Evolutionary conservation across 2,888 invertebrate genomes (phyloP).

Genomic region (Drosophila mercatorum): DNA sequence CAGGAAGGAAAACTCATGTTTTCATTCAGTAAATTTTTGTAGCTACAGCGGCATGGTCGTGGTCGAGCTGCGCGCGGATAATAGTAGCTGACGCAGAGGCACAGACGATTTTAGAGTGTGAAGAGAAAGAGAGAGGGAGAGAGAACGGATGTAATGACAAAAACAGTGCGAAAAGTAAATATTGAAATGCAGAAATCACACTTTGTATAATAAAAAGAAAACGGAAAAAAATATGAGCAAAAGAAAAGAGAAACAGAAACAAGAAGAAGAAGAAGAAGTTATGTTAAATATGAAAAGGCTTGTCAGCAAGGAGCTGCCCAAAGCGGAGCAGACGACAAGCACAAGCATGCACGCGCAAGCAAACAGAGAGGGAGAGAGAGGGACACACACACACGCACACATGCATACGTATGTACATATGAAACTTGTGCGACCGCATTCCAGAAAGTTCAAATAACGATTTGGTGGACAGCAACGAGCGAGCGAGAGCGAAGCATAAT

Average conservation of each 20-base stretch:
- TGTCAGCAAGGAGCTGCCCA: constrained; percentile 40
- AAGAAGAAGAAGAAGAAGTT: constrained; percentile 8
- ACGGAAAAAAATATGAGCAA: neutral
- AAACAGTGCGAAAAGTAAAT: constrained; percentile 64
- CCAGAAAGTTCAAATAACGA: constrained; percentile 76
- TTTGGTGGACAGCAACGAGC: constrained; percentile 29
- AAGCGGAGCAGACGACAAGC: constrained; percentile 36
- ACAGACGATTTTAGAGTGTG: constrained; percentile 18
- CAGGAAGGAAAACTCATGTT: constrained; percentile 80
- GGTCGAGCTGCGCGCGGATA: constrained; percentile 38
- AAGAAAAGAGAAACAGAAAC: constrained; percentile 7
- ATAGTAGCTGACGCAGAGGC: constrained; percentile 2
- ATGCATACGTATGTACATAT: constrained; percentile 19
- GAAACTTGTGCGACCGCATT: constrained; percentile 76
- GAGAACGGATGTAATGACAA: constrained; percentile 47
- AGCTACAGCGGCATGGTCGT: constrained; percentile 76
- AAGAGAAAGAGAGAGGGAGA: constrained; percentile 23
- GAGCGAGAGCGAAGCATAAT: constrained; percentile 39
- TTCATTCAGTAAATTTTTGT: constrained; percentile 83
- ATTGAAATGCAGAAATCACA: constrained; percentile 41
- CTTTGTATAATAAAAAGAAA: constrained; percentile 19
- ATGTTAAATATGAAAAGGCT: constrained; percentile 35
- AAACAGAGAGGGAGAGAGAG: constrained; percentile 8
- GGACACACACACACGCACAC: constrained; percentile 6
- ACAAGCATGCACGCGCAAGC: constrained; percentile 6